Evolutionary conservation across 2,888 invertebrate species (phyloP).

Genomic region (Lycaena phlaeas): DNA sequence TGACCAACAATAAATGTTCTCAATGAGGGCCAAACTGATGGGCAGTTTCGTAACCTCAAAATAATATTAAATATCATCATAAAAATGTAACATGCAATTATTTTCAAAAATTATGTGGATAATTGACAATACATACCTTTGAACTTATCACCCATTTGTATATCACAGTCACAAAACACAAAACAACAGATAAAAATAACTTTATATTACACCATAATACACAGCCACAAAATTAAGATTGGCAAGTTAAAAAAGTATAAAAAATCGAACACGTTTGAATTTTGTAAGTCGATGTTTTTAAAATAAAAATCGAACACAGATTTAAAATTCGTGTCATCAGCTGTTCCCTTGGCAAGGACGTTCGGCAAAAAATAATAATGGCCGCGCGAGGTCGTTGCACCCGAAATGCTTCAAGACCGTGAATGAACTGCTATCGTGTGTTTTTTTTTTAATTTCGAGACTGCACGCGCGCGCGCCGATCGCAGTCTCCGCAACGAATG

Average conservation of each 20-base stretch:
- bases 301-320: slow-evolving; percentile 17
- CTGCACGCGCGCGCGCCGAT: slow-evolving; percentile 49
- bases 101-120: neutral
- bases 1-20: no score
- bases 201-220: slow-evolving; percentile 10
- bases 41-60: no score
- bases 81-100: neutral
- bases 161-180: slow-evolving; percentile 12
- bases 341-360: slow-evolving; percentile 55
- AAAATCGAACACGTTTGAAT: neutral
- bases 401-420: slow-evolving; percentile 37
- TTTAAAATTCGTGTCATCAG: slow-evolving; percentile 34
- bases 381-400: slow-evolving; percentile 47
- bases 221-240: slow-evolving; percentile 3
- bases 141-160: neutral
- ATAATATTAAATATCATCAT: no score
- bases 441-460: slow-evolving; percentile 29
- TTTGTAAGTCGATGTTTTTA: neutral
- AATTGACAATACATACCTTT: slow-evolving; percentile 7
- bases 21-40: no score
- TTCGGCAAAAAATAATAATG: slow-evolving; percentile 37
- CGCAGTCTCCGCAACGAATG: slow-evolving; percentile 62
- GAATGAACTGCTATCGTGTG: slow-evolving; percentile 47
- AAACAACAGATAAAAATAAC: slow-evolving; percentile 5
- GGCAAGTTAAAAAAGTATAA: neutral